Base-by-base conservation (phyloP, 2,888 invertebrate genomes). In the Leucoma salicis region DNA sequence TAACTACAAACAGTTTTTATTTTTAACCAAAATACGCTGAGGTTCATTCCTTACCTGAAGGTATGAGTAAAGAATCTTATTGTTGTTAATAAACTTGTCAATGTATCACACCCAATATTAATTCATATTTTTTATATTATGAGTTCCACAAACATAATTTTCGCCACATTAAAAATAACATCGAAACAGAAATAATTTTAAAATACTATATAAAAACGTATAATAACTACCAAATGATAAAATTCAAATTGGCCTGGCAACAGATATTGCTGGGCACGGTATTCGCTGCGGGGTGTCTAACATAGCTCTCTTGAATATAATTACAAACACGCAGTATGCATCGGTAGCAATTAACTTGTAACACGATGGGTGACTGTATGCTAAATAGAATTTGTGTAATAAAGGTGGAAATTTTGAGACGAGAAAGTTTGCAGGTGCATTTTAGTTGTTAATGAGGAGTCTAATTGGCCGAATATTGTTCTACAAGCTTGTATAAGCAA, bases 271-370 rank as follows among this genome's bases (percentile, higher is more conserved):
- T 44, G 43, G 33, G 41, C 44, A 31, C 21, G 21, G 46, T 31
- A 31, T 29, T 37, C 47, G 8, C 53, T 18, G 46, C 51, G 35
- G 63, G 51, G 48, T 41, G 49, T 45, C 45, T 31, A 36, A 47
- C 29, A 11, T 33, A 18, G 35, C 37, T 42, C 47, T 55, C 56
- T 54, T 39, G 50, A 52, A 49, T 53, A 51, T 55, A 38, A 55
- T 61, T 53, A 54, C 51, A 42, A 35, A 21, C 46, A 36, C 46
- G 46, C 53, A 46, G 50, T 50, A 14, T 36, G 50, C 57, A 42
- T 57, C 60, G 53, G 63, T 58, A 63, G 63, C 63, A 56, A 61
- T 59, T 55, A 63, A 53, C 49, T 51, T 61, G 56, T 60, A 32
- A 38, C 31, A 12, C 14, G 49, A 48, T 41, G 29, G 40, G 35